Evolutionary conservation across 1,140 invertebrate species (phyloP).

Genomic region (Orchesella cincta): DNA sequence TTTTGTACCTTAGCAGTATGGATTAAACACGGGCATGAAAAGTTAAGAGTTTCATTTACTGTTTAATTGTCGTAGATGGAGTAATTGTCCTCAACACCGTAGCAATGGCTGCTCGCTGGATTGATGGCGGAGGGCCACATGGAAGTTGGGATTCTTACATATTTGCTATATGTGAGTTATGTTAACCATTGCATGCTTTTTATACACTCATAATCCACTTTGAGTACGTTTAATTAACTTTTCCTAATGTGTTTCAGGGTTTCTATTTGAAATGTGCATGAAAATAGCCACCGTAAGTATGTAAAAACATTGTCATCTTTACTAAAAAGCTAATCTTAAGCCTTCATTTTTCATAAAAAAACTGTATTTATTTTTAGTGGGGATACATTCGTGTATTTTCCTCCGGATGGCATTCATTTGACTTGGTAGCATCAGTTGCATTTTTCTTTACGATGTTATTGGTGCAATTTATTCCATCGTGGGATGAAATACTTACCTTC

Average conservation of each 20-base stretch:
- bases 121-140: slow-evolving; percentile 63
- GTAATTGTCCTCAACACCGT: slow-evolving; percentile 70
- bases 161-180: slow-evolving; percentile 68
- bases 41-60: too few relatives aligned
- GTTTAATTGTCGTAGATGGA: slow-evolving; percentile 67
- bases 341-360: too few relatives aligned
- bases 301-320: too few relatives aligned
- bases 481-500: slow-evolving; percentile 54
- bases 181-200: too few relatives aligned
- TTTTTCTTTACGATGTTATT: slow-evolving; percentile 41
- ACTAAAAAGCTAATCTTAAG: too few relatives aligned
- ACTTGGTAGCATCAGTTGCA: slow-evolving; percentile 69
- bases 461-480: slow-evolving; percentile 35
- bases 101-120: slow-evolving; percentile 64
- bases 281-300: slow-evolving; percentile 76
- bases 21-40: too few relatives aligned
- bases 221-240: too few relatives aligned
- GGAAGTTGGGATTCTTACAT: slow-evolving; percentile 74
- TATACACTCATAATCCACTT: too few relatives aligned
- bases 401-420: slow-evolving; percentile 85
- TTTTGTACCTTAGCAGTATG: slow-evolving; percentile 12
- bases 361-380: too few relatives aligned
- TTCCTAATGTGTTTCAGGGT: slow-evolving; percentile 65
- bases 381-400: slow-evolving; percentile 72
- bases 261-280: slow-evolving; percentile 70